Evolutionary conservation across 2,113 vertebrate genomes (phyloP).

Genomic region (Larimichthys crocea): DNA sequence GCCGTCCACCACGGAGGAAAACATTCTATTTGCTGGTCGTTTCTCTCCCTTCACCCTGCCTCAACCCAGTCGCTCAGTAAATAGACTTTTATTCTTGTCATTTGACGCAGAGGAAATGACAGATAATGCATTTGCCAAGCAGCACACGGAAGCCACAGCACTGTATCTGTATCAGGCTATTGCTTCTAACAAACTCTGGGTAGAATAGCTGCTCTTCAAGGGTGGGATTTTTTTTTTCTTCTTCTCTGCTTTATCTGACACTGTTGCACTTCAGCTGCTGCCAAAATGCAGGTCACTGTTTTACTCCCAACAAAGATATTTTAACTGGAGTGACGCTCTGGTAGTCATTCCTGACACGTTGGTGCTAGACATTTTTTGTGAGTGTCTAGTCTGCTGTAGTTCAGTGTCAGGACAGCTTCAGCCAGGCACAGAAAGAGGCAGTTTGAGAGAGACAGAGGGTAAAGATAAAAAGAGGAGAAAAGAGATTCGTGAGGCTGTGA

Average conservation of each 20-base stretch:
- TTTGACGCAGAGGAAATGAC: conserved; percentile 71
- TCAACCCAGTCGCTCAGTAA: conserved; percentile 61
- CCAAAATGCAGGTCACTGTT: conserved; percentile 59
- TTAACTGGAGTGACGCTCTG: conserved; percentile 50
- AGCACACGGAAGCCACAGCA: conserved; percentile 60
- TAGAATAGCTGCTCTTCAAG: conserved; percentile 33
- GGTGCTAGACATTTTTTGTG: conserved; percentile 63
- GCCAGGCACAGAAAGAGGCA: conserved; percentile 15
- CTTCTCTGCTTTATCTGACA: conserved; percentile 34
- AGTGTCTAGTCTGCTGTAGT: conserved; percentile 56
- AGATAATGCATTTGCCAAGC: conserved; percentile 70
- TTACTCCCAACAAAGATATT: conserved; percentile 61
- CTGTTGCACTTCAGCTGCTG: conserved; percentile 41
- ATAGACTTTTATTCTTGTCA: conserved; percentile 73
- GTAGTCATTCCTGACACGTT: conserved; percentile 57
- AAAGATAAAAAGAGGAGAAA: conserved; percentile 57
- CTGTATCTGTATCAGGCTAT: conserved; percentile 53
- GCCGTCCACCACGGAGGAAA: conserved; percentile 59
- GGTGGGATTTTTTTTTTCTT: conserved; percentile 6
- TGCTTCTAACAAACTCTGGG: conserved; percentile 40
- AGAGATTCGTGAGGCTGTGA: conserved; percentile 70
- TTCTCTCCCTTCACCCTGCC: conserved; percentile 52
- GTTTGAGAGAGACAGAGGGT: conserved; percentile 45
- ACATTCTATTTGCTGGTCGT: conserved; percentile 64
- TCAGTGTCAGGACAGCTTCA: conserved; percentile 49